Conservation (phyloP, 2,113 vertebrate genomes). For the Phaethornis superciliosus region DNA sequence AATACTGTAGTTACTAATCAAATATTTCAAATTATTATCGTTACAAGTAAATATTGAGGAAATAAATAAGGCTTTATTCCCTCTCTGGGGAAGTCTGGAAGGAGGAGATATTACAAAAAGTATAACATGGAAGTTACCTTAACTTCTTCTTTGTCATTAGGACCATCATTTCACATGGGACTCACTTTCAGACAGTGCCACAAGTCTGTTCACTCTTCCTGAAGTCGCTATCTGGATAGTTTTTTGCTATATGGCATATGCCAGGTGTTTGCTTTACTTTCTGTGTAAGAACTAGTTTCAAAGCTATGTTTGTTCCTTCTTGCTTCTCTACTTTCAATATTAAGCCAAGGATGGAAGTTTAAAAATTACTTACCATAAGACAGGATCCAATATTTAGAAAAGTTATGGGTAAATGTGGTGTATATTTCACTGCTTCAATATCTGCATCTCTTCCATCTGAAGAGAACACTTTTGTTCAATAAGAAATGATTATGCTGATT, state of each 20-base stretch:
- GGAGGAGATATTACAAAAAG: not conserved
- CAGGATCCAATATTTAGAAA: not conserved
- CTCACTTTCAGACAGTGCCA: not conserved
- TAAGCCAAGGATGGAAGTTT: not conserved
- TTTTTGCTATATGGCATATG: not conserved
- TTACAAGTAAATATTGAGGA: not conserved
- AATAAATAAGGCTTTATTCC: not conserved
- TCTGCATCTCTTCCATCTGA: not conserved
- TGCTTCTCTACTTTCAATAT: not conserved
- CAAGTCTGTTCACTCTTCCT: not conserved
- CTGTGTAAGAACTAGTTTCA: not conserved
- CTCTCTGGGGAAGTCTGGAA: not conserved
- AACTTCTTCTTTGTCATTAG: not conserved
- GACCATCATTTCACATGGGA: not conserved
- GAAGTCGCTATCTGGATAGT: not conserved
- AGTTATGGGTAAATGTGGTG: not conserved
- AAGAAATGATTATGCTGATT: slow-evolving; percentile 17
- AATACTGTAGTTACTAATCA: not conserved
- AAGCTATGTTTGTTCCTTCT: not conserved
- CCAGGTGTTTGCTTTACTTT: not conserved
- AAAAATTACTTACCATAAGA: not conserved
- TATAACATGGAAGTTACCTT: not conserved
- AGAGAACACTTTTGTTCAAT: not conserved
- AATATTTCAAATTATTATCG: not conserved
- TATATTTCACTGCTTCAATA: not conserved